Conservation (phyloP, 1,140 invertebrate genomes). For the Ceratina australensis region DNA sequence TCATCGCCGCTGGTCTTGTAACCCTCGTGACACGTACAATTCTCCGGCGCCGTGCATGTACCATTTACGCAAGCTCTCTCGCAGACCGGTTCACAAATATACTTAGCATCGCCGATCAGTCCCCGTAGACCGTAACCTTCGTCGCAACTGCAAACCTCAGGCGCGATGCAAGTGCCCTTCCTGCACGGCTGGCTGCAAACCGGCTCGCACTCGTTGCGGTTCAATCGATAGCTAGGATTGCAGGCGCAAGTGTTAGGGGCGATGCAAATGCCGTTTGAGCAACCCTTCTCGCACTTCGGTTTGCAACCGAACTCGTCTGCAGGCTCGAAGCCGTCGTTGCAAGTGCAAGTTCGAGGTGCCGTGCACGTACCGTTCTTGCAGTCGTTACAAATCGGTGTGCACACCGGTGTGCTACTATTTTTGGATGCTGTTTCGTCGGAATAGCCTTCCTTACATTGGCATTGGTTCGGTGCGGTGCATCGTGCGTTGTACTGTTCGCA, state of each 20-base stretch:
- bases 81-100: slow-evolving; percentile 56
- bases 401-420: background rate
- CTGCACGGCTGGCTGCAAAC: slow-evolving; percentile 50
- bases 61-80: slow-evolving; percentile 51
- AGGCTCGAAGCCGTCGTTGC: slow-evolving; percentile 48
- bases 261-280: slow-evolving; percentile 44
- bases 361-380: slow-evolving; percentile 32
- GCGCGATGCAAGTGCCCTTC: slow-evolving; percentile 49
- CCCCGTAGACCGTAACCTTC: slow-evolving; percentile 34
- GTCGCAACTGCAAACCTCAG: slow-evolving; percentile 54
- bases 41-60: slow-evolving; percentile 53
- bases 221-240: slow-evolving; percentile 38
- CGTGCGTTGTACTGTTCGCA: slow-evolving; percentile 62
- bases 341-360: slow-evolving; percentile 9
- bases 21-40: slow-evolving; percentile 55
- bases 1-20: background rate
- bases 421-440: background rate
- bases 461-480: background rate
- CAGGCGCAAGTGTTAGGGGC: slow-evolving; percentile 57
- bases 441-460: slow-evolving; percentile 47
- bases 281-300: slow-evolving; percentile 43
- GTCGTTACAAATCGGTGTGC: slow-evolving; percentile 29
- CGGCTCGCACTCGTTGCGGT: slow-evolving; percentile 35
- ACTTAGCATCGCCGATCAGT: background rate
- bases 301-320: slow-evolving; percentile 6